Evolutionary conservation across 2,888 invertebrate species (phyloP).

Genomic region (Caenorhabditis sp.): DNA sequence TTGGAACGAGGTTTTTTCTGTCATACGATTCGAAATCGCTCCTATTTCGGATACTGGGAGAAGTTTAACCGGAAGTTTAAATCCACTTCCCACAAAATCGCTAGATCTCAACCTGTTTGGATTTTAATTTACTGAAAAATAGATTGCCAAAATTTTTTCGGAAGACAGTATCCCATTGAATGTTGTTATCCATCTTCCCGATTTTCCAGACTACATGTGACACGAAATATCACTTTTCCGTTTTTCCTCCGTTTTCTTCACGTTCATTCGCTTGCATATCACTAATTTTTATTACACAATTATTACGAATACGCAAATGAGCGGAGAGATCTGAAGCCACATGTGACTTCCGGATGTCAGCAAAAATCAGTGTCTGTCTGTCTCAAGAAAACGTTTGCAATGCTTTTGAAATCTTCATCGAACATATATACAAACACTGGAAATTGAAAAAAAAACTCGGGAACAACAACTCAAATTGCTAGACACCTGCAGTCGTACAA

Average conservation of each 20-base stretch:
- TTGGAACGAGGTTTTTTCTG: too few relatives aligned
- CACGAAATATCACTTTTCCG: slow-evolving; percentile 30
- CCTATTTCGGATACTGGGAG: too few relatives aligned
- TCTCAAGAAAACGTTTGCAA: slow-evolving; percentile 5
- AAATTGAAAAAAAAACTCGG: background rate
- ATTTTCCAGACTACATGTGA: slow-evolving; percentile 15
- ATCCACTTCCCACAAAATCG: too few relatives aligned
- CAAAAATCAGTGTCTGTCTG: slow-evolving; percentile 40
- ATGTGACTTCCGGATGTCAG: slow-evolving; percentile 5
- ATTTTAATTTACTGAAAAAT: too few relatives aligned
- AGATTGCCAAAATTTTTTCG: too few relatives aligned
- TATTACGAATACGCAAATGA: slow-evolving; percentile 55
- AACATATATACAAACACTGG: slow-evolving; percentile 35
- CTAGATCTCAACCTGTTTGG: too few relatives aligned
- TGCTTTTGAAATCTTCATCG: slow-evolving; percentile 19
- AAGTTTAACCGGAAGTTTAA: too few relatives aligned
- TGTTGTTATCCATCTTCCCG: background rate
- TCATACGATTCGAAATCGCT: background rate
- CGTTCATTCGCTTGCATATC: slow-evolving; percentile 24
- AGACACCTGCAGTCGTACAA: slow-evolving; percentile 78
- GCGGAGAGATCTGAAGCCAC: background rate
- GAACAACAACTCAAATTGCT: slow-evolving; percentile 50
- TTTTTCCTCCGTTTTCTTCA: slow-evolving; percentile 19
- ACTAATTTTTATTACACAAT: slow-evolving; percentile 35
- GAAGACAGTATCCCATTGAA: too few relatives aligned